Conservation (phyloP, 2,797 vertebrate species). For the Danio jaintianensis region DNA sequence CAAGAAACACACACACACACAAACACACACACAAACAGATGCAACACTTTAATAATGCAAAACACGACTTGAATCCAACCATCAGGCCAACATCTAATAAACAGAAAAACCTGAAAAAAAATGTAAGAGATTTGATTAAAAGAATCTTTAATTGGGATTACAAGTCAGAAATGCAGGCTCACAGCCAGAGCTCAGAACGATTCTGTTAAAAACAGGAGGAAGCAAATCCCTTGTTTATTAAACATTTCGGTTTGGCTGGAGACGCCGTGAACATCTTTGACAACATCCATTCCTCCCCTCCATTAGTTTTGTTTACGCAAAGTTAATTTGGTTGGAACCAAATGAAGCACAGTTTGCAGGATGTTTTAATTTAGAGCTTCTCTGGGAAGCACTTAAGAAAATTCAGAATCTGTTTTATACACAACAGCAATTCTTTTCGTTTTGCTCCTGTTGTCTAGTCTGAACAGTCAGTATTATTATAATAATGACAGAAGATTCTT, state of each 20-base stretch:
- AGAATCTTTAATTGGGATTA: conserved; percentile 9
- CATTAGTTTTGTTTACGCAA: conserved; percentile 32
- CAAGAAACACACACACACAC: background rate
- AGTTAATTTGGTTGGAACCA: conserved; percentile 30
- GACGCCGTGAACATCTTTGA: conserved; percentile 8
- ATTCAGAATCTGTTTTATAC: background rate
- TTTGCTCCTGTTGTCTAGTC: background rate
- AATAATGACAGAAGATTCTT: background rate
- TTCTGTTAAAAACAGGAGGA: conserved; percentile 26
- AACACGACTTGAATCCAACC: conserved; percentile 3
- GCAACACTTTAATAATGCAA: conserved; percentile 9
- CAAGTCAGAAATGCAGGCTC: background rate
- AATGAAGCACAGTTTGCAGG: conserved; percentile 9
- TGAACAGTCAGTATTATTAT: background rate
- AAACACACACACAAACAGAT: conserved; percentile 11
- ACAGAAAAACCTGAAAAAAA: background rate
- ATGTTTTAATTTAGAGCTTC: conserved; percentile 30
- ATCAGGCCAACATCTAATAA: background rate
- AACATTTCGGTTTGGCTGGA: conserved; percentile 35
- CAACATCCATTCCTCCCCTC: conserved; percentile 23
- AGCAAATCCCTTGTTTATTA: conserved; percentile 40
- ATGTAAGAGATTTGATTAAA: background rate
- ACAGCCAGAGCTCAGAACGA: background rate
- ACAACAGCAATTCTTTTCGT: background rate
- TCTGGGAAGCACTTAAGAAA: background rate